Conservation (phyloP, 2,113 vertebrate genomes). For the Oreochromis tanganicae region DNA sequence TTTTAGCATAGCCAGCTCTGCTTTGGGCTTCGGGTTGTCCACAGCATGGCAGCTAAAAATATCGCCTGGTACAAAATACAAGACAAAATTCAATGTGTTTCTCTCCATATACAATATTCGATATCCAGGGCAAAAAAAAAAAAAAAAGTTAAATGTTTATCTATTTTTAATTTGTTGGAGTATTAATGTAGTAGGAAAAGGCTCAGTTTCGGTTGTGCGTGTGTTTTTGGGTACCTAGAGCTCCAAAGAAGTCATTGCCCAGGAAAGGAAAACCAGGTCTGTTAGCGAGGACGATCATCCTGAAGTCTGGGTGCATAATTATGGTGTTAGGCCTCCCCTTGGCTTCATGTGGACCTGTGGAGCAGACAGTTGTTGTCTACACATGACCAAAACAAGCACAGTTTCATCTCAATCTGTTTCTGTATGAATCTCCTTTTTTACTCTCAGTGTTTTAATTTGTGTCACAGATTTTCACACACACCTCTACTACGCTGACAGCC, state of each 20-base stretch:
- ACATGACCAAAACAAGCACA: background rate
- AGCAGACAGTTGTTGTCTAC: background rate
- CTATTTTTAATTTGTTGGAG: background rate
- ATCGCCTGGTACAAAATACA: slow-evolving; percentile 74
- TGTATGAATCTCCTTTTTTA: background rate
- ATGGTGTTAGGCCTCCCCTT: slow-evolving; percentile 76
- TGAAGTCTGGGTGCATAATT: slow-evolving; percentile 92
- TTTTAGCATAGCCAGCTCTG: slow-evolving; percentile 90
- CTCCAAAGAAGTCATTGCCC: slow-evolving; percentile 96
- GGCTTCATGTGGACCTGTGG: slow-evolving; percentile 74
- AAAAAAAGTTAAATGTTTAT: background rate
- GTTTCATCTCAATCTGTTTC: background rate
- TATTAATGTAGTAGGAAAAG: background rate
- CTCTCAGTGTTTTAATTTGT: background rate
- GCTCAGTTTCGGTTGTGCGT: background rate
- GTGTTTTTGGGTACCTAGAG: slow-evolving; percentile 76
- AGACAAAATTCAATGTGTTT: background rate
- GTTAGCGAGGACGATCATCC: slow-evolving; percentile 95
- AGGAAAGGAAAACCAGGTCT: slow-evolving; percentile 96
- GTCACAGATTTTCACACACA: background rate
- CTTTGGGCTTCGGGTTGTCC: slow-evolving; percentile 90
- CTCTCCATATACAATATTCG: background rate
- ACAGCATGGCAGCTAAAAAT: slow-evolving; percentile 98
- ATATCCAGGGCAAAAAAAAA: background rate
- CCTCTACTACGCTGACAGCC: background rate